These are phyloP conservation scores for Melanchra persicariae DNA, from an alignment of 2,888 invertebrate genomes.

Conservation along the genomic window DNA sequence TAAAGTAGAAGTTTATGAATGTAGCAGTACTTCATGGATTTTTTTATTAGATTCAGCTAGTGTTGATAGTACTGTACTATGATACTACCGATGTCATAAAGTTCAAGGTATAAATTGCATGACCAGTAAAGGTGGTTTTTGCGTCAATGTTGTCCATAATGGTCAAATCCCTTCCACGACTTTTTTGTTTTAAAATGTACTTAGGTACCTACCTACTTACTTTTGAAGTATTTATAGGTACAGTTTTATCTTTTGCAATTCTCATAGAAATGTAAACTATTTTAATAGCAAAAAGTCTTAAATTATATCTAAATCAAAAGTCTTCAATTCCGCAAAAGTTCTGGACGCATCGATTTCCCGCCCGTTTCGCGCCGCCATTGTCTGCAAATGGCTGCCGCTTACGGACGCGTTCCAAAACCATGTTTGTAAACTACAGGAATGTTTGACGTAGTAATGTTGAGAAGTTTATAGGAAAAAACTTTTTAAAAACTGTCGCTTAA, in stretches of 20 bases:
- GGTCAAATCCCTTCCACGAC: no score
- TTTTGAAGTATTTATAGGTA: not conserved
- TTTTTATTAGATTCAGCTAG: no score
- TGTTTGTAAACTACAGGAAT: constrained; percentile 71
- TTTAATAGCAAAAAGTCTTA: constrained; percentile 28
- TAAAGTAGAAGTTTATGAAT: no score
- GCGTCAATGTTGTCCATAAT: no score
- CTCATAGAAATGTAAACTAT: constrained; percentile 10
- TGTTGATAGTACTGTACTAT: not conserved
- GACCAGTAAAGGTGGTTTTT: no score
- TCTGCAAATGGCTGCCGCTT: constrained; percentile 87
- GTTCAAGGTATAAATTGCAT: no score
- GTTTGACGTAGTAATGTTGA: constrained; percentile 77
- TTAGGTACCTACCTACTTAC: no score
- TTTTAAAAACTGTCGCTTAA: constrained; percentile 14
- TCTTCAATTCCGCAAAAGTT: constrained; percentile 75
- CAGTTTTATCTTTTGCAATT: not conserved
- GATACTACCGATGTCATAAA: not conserved
- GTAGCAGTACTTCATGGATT: not conserved
- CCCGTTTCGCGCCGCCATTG: constrained; percentile 79
- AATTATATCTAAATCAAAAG: constrained; percentile 34
- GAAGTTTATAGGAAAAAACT: constrained; percentile 70
- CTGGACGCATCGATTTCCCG: constrained; percentile 80
- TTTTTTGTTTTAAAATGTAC: not conserved
- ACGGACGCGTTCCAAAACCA: constrained; percentile 78